Percentiles rank a stretch among this genome's conserved stretches.
phyloP scores from a whole-genome alignment of 2,797 vertebrate species.

The Lateolabrax maculatus region DNA sequence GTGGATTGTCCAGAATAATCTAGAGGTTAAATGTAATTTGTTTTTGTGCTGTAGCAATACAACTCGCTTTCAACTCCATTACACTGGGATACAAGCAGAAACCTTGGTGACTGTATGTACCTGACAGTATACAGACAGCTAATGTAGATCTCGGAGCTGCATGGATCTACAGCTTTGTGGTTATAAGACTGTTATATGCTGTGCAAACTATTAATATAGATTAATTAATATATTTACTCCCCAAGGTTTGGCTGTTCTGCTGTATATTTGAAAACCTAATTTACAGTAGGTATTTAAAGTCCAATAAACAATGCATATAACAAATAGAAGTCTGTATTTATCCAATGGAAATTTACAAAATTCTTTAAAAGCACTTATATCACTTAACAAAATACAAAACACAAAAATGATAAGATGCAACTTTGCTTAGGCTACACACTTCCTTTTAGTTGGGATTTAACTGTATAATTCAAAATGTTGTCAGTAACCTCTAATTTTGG shows the following conservation, averaged over 20 bases:
- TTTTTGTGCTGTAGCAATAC: not conserved
- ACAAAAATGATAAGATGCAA: not conserved
- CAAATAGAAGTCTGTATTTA: not conserved
- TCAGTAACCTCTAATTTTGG: not conserved
- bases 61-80: not conserved
- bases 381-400: not conserved
- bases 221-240: not conserved
- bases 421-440: not conserved
- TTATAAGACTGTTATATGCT: not conserved
- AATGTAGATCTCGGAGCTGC: not conserved
- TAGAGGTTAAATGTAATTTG: not conserved
- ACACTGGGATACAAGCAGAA: not conserved
- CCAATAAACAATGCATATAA: not conserved
- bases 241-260: not conserved
- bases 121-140: not conserved
- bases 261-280: not conserved
- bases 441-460: not conserved
- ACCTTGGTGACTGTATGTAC: not conserved
- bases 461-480: not conserved
- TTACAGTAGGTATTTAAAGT: not conserved
- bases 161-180: not conserved
- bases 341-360: not conserved
- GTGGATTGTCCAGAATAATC: slow-evolving; percentile 1
- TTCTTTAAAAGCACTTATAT: not conserved
- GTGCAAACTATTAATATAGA: slow-evolving; percentile 3